Evolutionary conservation across 2,888 invertebrate species (phyloP).

Genomic region (Andricus curvator): DNA sequence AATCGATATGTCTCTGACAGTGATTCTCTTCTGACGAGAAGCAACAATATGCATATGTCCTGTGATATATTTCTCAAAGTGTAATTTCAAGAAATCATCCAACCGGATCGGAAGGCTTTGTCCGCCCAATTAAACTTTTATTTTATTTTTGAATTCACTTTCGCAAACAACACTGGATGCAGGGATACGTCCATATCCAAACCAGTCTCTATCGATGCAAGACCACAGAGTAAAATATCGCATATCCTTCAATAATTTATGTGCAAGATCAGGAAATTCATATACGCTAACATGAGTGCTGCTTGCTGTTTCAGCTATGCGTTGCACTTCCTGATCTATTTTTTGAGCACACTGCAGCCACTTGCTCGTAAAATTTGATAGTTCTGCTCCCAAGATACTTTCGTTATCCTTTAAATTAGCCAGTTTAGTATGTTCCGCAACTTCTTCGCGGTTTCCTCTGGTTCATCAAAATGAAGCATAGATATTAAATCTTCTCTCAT

Average conservation of each 20-base stretch:
- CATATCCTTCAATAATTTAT: not conserved
- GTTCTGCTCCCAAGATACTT: not conserved
- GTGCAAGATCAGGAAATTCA: not conserved
- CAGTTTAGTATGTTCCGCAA: too few species aligned
- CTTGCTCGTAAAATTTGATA: not conserved
- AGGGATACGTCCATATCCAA: too few species aligned
- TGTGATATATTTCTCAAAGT: not conserved
- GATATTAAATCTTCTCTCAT: not conserved
- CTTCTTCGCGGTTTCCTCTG: not conserved
- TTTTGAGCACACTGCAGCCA: not conserved
- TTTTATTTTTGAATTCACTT: not conserved
- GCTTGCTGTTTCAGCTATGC: not conserved
- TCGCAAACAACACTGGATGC: not conserved
- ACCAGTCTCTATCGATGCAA: not conserved
- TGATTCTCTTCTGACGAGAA: not conserved
- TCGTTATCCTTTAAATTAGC: not conserved
- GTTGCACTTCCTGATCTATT: not conserved
- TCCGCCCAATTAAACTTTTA: not conserved
- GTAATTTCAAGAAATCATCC: not conserved
- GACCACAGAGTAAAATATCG: not conserved
- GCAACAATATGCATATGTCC: not conserved
- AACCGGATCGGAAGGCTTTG: not conserved
- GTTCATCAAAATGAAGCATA: not conserved
- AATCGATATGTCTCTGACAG: not conserved
- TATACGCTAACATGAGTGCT: not conserved